Base-by-base conservation (phyloP, 2,888 invertebrate species). In the Timema podura region DNA sequence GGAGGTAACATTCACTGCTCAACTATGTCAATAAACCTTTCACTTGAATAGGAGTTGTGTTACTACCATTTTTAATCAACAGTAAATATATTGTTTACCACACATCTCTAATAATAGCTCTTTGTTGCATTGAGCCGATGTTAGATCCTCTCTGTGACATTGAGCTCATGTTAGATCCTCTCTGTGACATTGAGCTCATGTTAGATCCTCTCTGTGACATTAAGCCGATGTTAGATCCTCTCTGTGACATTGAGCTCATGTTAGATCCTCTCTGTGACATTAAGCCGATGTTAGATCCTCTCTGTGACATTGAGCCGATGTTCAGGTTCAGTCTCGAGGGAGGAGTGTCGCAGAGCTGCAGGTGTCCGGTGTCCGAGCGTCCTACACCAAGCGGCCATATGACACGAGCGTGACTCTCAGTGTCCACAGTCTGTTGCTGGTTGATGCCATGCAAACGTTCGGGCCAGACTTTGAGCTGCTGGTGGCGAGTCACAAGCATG, bases 381-480 rank as follows among this genome's bases (percentile, higher is more conserved):
- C 91, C 8, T 84, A 91, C 74, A 89, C 89, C 46, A 90, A 91
- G 79, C 85, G 93, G 54, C 88, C 90, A 0, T 85, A 85, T 16
- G 93, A 95, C 79, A 86, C 90, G 6, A 89, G 89, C 75, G 84
- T 95, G 57, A 89, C 91, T 2, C 87, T 97, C 72, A 93, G 94
- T 11, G 95, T 98, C 65, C 96, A 96, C 82, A 95, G 96, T 77
- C 85, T 98, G 75, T 85, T 98, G 70, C 83, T 98, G 69, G 97
- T 95, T 5, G 98, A 98, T 83, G 97, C 97, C 66, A 85, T 97
- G 80, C 97, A 98, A 83, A 95, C 95, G 15, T 95, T 93, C 81
- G 97, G 98, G 0, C 91, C 92, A 0, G 97, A 98, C 84, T 98
- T 96, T 83, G 97, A 97, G 81, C 84, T 98, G 67, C 85, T 98